phyloP scores from a whole-genome alignment of 2,113 vertebrate species.

The Paramisgurnus dabryanus region DNA sequence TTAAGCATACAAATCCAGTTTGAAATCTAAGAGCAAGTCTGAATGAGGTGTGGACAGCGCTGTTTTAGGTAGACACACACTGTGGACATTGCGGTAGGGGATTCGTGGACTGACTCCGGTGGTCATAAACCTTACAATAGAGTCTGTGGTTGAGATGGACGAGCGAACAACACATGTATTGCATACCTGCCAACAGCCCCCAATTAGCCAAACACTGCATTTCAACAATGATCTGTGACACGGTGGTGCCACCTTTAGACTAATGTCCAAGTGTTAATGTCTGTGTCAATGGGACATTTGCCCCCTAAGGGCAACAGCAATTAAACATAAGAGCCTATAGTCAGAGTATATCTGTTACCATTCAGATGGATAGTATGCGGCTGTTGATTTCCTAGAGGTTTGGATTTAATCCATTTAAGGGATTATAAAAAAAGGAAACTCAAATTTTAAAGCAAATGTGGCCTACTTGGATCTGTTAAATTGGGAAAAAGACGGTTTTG shows the following conservation, averaged over 20 bases:
- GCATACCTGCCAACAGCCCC: background rate
- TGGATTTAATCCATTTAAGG: background rate
- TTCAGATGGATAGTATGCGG: background rate
- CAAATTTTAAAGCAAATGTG: background rate
- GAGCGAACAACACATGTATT: background rate
- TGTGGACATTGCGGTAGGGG: background rate
- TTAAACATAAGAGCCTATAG: background rate
- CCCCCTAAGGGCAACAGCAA: background rate
- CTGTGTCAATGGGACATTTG: constrained; percentile 12
- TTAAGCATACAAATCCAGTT: background rate
- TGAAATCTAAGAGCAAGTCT: background rate
- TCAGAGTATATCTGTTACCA: background rate
- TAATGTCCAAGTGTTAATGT: constrained; percentile 18
- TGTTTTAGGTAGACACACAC: background rate
- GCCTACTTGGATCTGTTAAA: background rate
- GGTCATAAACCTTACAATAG: background rate
- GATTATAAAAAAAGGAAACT: background rate
- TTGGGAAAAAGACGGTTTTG: too few relatives aligned
- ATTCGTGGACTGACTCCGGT: background rate
- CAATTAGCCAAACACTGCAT: constrained; percentile 7
- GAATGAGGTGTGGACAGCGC: constrained; percentile 1
- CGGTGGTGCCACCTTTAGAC: background rate
- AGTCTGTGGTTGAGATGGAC: background rate
- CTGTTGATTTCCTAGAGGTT: background rate
- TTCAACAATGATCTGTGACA: constrained; percentile 3